Evolutionary conservation across 2,797 vertebrate species (phyloP).

Genomic region (Fundulus diaphanus): DNA sequence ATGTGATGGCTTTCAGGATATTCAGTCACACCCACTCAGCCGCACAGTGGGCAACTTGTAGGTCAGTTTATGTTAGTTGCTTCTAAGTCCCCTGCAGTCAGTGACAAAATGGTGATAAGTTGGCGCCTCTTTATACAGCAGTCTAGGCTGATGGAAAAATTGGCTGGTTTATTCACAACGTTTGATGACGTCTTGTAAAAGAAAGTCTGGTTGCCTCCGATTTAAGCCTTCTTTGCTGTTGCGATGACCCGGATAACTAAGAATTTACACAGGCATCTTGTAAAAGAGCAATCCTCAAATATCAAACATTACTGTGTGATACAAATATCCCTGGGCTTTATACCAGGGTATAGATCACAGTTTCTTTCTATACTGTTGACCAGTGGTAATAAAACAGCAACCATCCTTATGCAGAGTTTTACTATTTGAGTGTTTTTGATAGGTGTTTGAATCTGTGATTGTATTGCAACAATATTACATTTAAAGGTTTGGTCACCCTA

Average conservation of each 20-base stretch:
- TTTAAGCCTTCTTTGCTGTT: too few species aligned
- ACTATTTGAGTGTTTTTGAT: neutral
- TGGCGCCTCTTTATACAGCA: conserved; percentile 55
- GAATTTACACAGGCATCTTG: too few species aligned
- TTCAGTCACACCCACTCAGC: conserved; percentile 26
- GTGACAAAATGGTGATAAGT: conserved; percentile 58
- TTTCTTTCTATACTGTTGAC: neutral
- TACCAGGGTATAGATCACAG: neutral
- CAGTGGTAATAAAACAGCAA: neutral
- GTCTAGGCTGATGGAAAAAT: conserved; percentile 36
- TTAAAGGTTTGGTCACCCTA: neutral
- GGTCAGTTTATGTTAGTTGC: conserved; percentile 59
- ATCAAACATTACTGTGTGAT: neutral
- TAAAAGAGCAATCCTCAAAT: neutral
- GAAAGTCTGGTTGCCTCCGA: too few species aligned
- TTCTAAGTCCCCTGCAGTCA: conserved; percentile 54
- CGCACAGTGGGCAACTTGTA: conserved; percentile 56
- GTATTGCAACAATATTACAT: neutral
- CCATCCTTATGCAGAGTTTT: neutral
- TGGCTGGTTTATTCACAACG: neutral
- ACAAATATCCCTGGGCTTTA: neutral
- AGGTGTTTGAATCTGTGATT: neutral
- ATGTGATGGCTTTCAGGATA: conserved; percentile 63
- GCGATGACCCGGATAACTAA: too few species aligned
- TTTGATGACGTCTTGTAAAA: neutral